Evolutionary conservation across 2,888 invertebrate species (phyloP), one percentile per base, ranked within the genome.

Genomic region (Acrobeloides nanus): DNA sequence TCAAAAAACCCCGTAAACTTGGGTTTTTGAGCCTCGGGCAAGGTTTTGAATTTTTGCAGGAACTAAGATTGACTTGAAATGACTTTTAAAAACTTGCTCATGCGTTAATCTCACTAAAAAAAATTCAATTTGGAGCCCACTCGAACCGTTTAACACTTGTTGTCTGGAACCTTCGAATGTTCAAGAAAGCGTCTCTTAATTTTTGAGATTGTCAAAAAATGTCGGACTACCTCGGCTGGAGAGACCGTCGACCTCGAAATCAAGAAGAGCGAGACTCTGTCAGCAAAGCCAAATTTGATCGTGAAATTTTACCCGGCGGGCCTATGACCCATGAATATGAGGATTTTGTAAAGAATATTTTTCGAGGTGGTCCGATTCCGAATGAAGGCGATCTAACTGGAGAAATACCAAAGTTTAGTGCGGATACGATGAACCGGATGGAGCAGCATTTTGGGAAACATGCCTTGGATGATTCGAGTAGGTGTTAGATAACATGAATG

Each of bases 141-240:
- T n/a, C n/a, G n/a, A n/a, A n/a, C n/a, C n/a, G n/a, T n/a, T n/a
- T n/a, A n/a, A n/a, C n/a, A n/a, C n/a, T n/a, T n/a, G n/a, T n/a
- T n/a, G n/a, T n/a, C n/a, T n/a, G n/a, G n/a, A n/a, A n/a, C n/a
- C n/a, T n/a, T n/a, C n/a, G n/a, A n/a, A n/a, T n/a, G n/a, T n/a
- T n/a, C n/a, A n/a, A n/a, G n/a, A n/a, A n/a, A n/a, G n/a, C n/a
- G n/a, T n/a, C n/a, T n/a, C n/a, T n/a, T n/a, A n/a, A n/a, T n/a
- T n/a, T n/a, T n/a, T n/a, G n/a, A n/a, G n/a, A n/a, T n/a, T n/a
- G n/a, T 46, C 12, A 5, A 25, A 17, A 46, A 38, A 66, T 64
- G 66, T 67, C 67, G 17, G 66, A 65, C 38, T 68, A 68, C 46
- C 51, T 67, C 20, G 68, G 66, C n/a, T 67, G 68, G 68, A 44